These are phyloP conservation scores for Drepana arcuata DNA, from an alignment of 1,140 invertebrate species.

Conservation along the genomic window DNA sequence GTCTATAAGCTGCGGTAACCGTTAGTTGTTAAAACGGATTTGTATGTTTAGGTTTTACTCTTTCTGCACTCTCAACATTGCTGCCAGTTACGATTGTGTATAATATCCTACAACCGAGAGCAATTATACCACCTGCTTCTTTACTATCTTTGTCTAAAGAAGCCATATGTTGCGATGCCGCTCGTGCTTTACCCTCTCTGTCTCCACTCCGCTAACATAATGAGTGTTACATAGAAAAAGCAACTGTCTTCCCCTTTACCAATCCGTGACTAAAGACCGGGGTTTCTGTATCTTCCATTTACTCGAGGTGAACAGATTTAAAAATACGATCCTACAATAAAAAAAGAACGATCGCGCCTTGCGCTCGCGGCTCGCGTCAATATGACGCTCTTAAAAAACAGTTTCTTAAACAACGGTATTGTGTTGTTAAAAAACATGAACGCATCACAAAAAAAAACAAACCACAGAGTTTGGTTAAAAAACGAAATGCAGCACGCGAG, in stretches of 20 bases:
- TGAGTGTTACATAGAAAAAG: conserved; percentile 27
- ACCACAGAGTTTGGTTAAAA: conserved; percentile 63
- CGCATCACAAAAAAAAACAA: conserved; percentile 57
- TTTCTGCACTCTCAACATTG: no score
- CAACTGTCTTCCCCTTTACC: conserved; percentile 35
- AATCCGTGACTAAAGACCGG: conserved; percentile 54
- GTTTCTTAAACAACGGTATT: conserved; percentile 60
- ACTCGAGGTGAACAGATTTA: conserved; percentile 43
- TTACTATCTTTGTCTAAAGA: conserved; percentile 29
- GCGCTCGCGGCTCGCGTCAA: conserved; percentile 42
- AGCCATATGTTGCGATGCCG: conserved; percentile 34
- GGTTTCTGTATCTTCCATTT: conserved; percentile 42
- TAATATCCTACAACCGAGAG: no score
- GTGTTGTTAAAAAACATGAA: conserved; percentile 68
- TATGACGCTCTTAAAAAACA: conserved; percentile 65
- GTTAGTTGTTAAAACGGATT: no score
- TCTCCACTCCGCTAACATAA: no score
- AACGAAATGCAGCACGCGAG: conserved; percentile 66
- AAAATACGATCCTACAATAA: conserved; percentile 46
- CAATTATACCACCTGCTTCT: conserved; percentile 22
- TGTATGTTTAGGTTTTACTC: no score
- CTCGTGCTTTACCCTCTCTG: conserved; percentile 24
- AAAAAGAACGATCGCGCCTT: conserved; percentile 39
- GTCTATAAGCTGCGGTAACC: no score
- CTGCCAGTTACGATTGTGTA: no score